phyloP scores from a whole-genome alignment of 2,888 invertebrate genomes.

The Tridacna gigas region DNA sequence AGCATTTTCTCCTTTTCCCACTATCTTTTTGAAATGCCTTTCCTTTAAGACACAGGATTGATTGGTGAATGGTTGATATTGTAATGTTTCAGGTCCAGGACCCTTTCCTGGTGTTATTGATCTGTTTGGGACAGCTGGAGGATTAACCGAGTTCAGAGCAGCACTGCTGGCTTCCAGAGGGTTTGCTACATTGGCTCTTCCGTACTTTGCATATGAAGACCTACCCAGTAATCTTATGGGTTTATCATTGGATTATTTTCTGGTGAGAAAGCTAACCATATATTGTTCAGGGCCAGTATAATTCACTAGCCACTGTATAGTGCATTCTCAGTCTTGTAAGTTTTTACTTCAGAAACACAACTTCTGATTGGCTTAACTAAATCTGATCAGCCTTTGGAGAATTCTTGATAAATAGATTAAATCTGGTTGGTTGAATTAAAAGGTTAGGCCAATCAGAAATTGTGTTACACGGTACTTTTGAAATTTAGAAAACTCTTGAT shows the following conservation, averaged over 20 bases:
- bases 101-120: conserved; percentile 80
- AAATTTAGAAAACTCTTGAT: too few species aligned
- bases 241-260: conserved; percentile 67
- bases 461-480: too few species aligned
- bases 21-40: not conserved
- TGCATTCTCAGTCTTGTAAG: too few species aligned
- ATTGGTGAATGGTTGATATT: too few species aligned
- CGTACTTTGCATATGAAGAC: conserved; percentile 77
- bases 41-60: not conserved
- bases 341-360: too few species aligned
- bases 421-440: too few species aligned
- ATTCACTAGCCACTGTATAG: too few species aligned
- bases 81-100: conserved; percentile 65
- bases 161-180: conserved; percentile 79
- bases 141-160: conserved; percentile 75
- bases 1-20: not conserved
- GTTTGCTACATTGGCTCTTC: conserved; percentile 73
- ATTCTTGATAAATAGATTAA: too few species aligned
- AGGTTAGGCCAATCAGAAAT: too few species aligned
- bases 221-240: conserved; percentile 55
- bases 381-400: too few species aligned
- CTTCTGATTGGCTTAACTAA: too few species aligned
- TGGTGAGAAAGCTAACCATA: conserved; percentile 62
- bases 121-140: conserved; percentile 80
- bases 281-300: too few species aligned